A percentile compares a stretch with the other conserved stretches of the same genome.
Conservation (phyloP, 2,113 vertebrate species). For the Ranitomeya variabilis region DNA sequence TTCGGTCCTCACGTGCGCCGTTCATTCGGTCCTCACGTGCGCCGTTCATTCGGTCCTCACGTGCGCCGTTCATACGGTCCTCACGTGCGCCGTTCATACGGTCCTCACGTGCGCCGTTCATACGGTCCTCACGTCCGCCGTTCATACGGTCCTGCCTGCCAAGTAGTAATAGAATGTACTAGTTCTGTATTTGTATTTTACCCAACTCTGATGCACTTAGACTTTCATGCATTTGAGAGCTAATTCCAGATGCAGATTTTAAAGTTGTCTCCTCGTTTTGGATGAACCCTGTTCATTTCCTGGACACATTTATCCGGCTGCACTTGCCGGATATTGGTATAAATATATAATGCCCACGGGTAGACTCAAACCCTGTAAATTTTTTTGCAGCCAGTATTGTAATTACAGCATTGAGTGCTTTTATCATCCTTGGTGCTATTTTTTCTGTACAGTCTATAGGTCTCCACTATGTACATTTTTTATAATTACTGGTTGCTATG, state of each 20-base stretch:
- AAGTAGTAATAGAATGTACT: no score
- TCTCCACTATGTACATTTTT: neutral
- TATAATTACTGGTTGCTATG: neutral
- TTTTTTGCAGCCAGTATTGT: neutral
- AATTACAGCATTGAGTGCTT: neutral
- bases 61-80: no score
- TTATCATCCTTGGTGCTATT: neutral
- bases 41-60: no score
- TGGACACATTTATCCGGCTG: neutral
- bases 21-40: no score
- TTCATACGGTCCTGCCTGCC: no score
- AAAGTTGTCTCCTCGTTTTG: neutral
- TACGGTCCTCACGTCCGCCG: no score
- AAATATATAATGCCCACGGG: neutral
- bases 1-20: no score
- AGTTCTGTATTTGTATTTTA: no score
- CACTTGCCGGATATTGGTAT: neutral
- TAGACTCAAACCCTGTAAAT: slow-evolving; percentile 3
- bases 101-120: no score
- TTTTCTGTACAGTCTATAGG: neutral
- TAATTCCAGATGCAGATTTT: neutral
- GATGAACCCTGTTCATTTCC: neutral
- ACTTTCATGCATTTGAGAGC: neutral
- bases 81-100: no score
- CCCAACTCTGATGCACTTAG: no score